phyloP scores from a whole-genome alignment of 2,888 invertebrate genomes.

The Metopia argyrocephala region DNA sequence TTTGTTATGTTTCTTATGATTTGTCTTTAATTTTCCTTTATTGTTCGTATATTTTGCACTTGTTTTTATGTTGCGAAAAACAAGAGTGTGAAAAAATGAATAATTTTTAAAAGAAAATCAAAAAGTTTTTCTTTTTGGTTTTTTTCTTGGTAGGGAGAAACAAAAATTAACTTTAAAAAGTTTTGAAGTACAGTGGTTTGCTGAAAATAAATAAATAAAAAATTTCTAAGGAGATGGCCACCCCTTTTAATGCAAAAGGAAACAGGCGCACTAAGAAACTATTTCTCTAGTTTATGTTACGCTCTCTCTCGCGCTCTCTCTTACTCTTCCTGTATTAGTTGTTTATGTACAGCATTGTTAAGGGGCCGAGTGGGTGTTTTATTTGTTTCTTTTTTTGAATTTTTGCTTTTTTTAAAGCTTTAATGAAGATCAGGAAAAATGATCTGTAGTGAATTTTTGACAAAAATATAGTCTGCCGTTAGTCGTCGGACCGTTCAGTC shows the following conservation, averaged over 20 bases:
- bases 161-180: slow-evolving; percentile 23
- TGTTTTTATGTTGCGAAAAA: slow-evolving; percentile 4
- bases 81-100: slow-evolving; percentile 29
- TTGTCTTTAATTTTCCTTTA: slow-evolving; percentile 6
- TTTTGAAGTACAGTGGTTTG: slow-evolving; percentile 49
- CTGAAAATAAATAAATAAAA: background rate
- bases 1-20: no score
- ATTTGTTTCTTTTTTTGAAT: background rate
- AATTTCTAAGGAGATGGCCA: slow-evolving; percentile 15
- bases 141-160: background rate
- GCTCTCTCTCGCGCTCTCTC: background rate
- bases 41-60: background rate
- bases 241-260: background rate
- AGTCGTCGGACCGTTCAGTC: slow-evolving; percentile 79
- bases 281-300: background rate
- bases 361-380: background rate
- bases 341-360: background rate
- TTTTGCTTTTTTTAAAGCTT: background rate
- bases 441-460: slow-evolving; percentile 72
- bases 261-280: slow-evolving; percentile 46
- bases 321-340: background rate
- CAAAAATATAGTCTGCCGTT: slow-evolving; percentile 79
- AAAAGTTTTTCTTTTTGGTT: no score
- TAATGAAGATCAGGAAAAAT: slow-evolving; percentile 66
- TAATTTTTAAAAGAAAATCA: slow-evolving; percentile 6